Evolutionary conservation across 1,140 invertebrate species (phyloP).

Genomic region (Eumaeus atala): DNA sequence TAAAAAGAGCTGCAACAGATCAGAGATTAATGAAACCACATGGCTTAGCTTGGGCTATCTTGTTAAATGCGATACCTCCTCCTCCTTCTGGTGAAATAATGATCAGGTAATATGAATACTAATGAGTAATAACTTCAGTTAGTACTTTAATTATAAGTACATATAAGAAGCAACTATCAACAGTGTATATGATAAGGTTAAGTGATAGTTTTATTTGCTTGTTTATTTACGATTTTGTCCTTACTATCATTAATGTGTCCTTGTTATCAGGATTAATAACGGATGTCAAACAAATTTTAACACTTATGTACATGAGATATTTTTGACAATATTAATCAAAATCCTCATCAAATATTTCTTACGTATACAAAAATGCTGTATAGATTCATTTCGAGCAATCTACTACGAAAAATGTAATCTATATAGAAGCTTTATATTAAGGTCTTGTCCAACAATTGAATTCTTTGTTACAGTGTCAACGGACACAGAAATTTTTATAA

Average conservation of each 20-base stretch:
- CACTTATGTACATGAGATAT: no score
- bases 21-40: conserved; percentile 43
- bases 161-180: background rate
- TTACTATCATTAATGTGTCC: no score
- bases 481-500: conserved; percentile 56
- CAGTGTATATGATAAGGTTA: background rate
- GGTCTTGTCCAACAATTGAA: no score
- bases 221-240: no score
- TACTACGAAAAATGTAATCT: no score
- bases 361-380: no score
- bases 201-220: background rate
- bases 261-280: no score
- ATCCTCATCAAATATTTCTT: no score
- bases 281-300: no score
- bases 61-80: conserved; percentile 49
- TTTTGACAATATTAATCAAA: no score
- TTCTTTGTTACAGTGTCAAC: conserved; percentile 41
- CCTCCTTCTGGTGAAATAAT: conserved; percentile 47
- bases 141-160: conserved; percentile 4
- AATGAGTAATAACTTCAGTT: background rate
- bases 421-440: no score
- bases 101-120: conserved; percentile 33
- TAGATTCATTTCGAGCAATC: no score
- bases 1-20: conserved; percentile 44
- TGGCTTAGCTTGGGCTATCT: conserved; percentile 55